Conservation (phyloP, 2,888 invertebrate species). For the Callyntrura sp. region DNA sequence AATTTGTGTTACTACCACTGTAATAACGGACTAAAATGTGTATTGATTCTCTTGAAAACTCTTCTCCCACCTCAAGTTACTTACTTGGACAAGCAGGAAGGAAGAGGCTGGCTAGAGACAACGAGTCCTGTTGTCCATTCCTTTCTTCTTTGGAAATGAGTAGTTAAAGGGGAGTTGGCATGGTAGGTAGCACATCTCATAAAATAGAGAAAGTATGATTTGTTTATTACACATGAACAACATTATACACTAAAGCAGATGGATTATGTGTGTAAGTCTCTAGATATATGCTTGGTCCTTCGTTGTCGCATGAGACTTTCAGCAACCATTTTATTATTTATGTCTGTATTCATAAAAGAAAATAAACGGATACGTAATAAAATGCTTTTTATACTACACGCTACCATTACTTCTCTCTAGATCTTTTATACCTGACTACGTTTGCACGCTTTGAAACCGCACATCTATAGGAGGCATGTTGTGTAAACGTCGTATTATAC, state of each 20-base stretch:
- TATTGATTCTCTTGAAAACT: background rate
- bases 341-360: background rate
- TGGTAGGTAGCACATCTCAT: background rate
- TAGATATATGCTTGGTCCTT: background rate
- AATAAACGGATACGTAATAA: background rate
- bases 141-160: conserved; percentile 2
- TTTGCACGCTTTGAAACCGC: background rate
- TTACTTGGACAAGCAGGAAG: background rate
- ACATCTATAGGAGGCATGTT: too few species aligned
- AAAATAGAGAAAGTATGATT: conserved; percentile 19
- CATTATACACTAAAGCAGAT: background rate
- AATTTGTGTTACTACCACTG: background rate
- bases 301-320: background rate
- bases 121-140: conserved; percentile 13
- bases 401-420: background rate
- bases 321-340: conserved; percentile 20
- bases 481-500: too few species aligned
- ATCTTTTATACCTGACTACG: background rate
- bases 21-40: background rate
- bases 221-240: conserved; percentile 2
- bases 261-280: background rate
- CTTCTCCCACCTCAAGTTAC: conserved; percentile 3
- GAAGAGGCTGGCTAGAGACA: background rate
- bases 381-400: background rate
- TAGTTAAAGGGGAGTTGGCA: background rate